Conservation (phyloP, 2,888 invertebrate species). For the Anticlea derivata region DNA sequence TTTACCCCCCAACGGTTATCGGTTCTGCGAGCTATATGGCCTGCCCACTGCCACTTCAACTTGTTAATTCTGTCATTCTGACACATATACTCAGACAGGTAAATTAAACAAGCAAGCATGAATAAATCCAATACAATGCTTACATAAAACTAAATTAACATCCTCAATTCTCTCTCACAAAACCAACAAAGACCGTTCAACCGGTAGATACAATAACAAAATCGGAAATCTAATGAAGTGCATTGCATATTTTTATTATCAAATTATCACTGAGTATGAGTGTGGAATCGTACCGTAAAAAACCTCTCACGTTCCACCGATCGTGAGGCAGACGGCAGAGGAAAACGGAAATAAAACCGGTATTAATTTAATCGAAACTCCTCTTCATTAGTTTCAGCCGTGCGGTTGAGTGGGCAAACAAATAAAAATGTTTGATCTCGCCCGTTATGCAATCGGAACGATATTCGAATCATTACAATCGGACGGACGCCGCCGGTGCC, state of each 20-base stretch:
- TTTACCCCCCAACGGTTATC: no score
- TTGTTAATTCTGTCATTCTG: no score
- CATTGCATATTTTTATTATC: constrained; percentile 46
- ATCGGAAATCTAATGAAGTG: constrained; percentile 59
- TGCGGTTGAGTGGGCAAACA: constrained; percentile 77
- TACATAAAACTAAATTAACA: neutral
- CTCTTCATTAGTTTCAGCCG: constrained; percentile 79
- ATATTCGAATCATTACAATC: constrained; percentile 73
- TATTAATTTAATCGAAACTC: constrained; percentile 79
- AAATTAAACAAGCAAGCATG: neutral
- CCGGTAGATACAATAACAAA: constrained; percentile 47
- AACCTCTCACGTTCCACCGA: constrained; percentile 48
- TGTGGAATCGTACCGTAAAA: constrained; percentile 47
- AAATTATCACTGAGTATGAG: constrained; percentile 59
- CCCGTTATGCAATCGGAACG: constrained; percentile 68
- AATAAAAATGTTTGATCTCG: constrained; percentile 81
- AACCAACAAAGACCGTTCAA: constrained; percentile 36
- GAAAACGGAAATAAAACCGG: constrained; percentile 67
- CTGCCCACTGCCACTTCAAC: no score
- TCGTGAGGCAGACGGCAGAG: constrained; percentile 49
- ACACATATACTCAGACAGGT: no score
- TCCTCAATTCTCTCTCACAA: constrained; percentile 20
- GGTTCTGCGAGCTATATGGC: no score
- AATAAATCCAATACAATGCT: neutral
- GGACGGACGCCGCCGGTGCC: constrained; percentile 42